Conservation (phyloP, 2,113 vertebrate species). For the Rhynchomys soricoides region DNA sequence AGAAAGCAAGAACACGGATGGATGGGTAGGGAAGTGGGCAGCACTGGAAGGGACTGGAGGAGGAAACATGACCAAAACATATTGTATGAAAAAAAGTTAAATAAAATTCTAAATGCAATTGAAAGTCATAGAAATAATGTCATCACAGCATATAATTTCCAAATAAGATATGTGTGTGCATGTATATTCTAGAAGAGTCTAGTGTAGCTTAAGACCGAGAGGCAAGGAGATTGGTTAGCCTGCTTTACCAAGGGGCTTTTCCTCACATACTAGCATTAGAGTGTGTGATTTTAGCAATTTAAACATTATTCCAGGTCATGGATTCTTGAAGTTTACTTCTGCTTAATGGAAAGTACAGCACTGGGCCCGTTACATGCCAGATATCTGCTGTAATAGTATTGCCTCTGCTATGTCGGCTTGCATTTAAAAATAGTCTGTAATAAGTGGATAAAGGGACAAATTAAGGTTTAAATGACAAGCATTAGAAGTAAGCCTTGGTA, state of each 20-base stretch:
- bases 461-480: conserved; percentile 8
- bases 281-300: not conserved
- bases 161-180: not conserved
- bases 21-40: not conserved
- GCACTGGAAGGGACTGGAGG: not conserved
- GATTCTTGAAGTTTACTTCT: not conserved
- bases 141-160: not conserved
- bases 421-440: conserved; percentile 39
- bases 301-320: not conserved
- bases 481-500: conserved; percentile 7
- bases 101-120: not conserved
- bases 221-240: not conserved
- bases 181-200: not conserved
- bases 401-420: not conserved
- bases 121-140: not conserved
- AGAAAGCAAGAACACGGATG: not conserved
- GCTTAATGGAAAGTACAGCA: not conserved
- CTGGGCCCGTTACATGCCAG: not conserved
- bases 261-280: not conserved
- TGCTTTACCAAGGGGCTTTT: not conserved
- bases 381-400: not conserved
- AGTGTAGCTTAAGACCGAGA: not conserved
- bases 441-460: conserved; percentile 38
- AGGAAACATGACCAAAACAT: not conserved
- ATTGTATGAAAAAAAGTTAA: not conserved